Conservation (phyloP, 2,797 vertebrate genomes). For the Tadarida brasiliensis region DNA sequence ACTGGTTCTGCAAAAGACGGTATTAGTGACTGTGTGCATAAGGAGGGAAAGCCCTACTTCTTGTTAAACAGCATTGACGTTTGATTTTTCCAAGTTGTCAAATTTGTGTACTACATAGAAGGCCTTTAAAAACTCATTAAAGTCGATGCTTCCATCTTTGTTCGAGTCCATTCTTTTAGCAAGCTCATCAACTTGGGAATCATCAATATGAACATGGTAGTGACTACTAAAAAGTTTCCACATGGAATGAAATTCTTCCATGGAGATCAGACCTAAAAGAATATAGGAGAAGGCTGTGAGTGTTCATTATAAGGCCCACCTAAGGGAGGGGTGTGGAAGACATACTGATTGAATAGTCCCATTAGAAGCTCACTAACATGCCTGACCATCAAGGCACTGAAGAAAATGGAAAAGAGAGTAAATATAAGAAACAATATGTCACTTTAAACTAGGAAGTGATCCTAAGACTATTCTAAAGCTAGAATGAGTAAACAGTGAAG, state of each 20-base stretch:
- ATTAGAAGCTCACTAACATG: constrained; percentile 31
- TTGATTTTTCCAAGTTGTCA: neutral
- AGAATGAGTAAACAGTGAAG: constrained; percentile 9
- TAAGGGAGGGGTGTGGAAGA: neutral
- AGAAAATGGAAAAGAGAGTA: constrained; percentile 44
- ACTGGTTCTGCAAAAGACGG: constrained; percentile 23
- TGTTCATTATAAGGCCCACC: constrained; percentile 46
- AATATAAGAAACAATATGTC: constrained; percentile 37
- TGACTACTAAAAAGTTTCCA: constrained; percentile 96
- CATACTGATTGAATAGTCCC: constrained; percentile 19
- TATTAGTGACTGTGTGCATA: neutral
- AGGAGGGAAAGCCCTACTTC: neutral
- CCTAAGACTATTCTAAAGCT: constrained; percentile 36
- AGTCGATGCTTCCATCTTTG: constrained; percentile 98
- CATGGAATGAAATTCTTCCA: constrained; percentile 95
- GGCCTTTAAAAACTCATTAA: constrained; percentile 97
- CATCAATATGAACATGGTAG: constrained; percentile 89
- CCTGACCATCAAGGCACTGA: constrained; percentile 2
- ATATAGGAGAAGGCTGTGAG: constrained; percentile 65
- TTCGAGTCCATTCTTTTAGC: constrained; percentile 96
- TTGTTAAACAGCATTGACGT: rapidly evolving
- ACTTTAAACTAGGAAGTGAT: constrained; percentile 45
- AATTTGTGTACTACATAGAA: constrained; percentile 95
- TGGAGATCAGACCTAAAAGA: constrained; percentile 94
- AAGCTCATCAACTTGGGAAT: constrained; percentile 92